phyloP scores from a whole-genome alignment of 1,140 invertebrate genomes.

The Chlorops oryzae region DNA sequence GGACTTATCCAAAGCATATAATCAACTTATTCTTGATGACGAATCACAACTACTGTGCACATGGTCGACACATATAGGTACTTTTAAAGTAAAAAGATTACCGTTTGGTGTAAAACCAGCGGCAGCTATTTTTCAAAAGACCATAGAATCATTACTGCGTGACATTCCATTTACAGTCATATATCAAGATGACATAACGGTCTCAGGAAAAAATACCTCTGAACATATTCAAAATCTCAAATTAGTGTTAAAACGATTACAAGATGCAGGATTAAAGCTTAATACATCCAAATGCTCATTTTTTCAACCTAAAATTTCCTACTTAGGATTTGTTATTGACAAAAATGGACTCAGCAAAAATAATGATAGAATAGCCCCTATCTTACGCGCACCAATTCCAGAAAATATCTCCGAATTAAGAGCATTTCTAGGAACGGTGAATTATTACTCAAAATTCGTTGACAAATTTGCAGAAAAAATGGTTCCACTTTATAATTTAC shows the following conservation, averaged over 20 bases:
- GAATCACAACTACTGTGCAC: constrained; percentile 16
- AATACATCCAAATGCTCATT: too few relatives aligned
- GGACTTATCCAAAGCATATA: constrained; percentile 26
- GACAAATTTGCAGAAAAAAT: constrained; percentile 4
- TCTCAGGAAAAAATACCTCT: constrained; percentile 14
- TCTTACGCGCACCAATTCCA: too few relatives aligned
- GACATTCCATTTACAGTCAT: constrained; percentile 19
- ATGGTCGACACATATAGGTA: constrained; percentile 21
- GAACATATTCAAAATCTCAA: background rate
- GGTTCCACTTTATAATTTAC: constrained; percentile 24
- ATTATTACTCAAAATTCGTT: constrained; percentile 10
- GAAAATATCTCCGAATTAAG: too few relatives aligned
- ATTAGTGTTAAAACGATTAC: background rate
- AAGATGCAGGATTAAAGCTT: background rate
- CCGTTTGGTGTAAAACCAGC: constrained; percentile 19
- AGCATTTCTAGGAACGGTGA: background rate
- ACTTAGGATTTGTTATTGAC: too few relatives aligned
- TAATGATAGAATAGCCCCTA: too few relatives aligned
- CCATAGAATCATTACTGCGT: constrained; percentile 38
- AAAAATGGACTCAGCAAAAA: too few relatives aligned
- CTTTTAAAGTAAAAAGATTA: constrained; percentile 26
- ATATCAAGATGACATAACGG: constrained; percentile 36
- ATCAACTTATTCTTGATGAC: constrained; percentile 28
- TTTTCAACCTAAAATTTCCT: too few relatives aligned
- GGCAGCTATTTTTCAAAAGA: constrained; percentile 46